phyloP scores from a whole-genome alignment of 2,797 vertebrate species.

The Mycteria americana region DNA sequence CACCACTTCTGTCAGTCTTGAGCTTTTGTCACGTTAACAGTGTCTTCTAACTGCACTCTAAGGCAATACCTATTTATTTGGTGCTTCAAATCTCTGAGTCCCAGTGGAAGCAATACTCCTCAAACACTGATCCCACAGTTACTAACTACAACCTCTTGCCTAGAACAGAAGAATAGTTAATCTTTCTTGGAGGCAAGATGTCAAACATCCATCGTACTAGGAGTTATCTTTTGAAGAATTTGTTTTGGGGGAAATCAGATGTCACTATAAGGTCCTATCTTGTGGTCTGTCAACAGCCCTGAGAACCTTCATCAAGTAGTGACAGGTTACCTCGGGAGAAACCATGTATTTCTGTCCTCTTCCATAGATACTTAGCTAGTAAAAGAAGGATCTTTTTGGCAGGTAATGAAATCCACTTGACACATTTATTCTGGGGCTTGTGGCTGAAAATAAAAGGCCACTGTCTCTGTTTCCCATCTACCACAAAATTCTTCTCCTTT shows the following conservation, averaged over 20 bases:
- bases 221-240: not conserved
- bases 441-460: not conserved
- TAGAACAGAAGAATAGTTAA: not conserved
- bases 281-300: not conserved
- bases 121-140: not conserved
- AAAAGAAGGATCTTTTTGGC: not conserved
- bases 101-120: not conserved
- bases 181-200: not conserved
- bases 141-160: not conserved
- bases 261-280: not conserved
- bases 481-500: not conserved
- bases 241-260: not conserved
- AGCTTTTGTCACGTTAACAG: not conserved
- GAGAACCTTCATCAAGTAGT: not conserved
- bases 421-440: not conserved
- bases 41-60: not conserved
- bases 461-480: not conserved
- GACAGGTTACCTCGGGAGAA: not conserved
- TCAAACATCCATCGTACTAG: not conserved
- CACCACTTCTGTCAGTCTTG: not conserved
- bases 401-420: not conserved
- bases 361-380: not conserved
- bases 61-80: not conserved
- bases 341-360: not conserved
- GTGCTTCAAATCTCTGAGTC: not conserved